These are phyloP conservation scores for Anoplophora glabripennis DNA, from an alignment of 1,140 invertebrate genomes.

Conservation along the genomic window DNA sequence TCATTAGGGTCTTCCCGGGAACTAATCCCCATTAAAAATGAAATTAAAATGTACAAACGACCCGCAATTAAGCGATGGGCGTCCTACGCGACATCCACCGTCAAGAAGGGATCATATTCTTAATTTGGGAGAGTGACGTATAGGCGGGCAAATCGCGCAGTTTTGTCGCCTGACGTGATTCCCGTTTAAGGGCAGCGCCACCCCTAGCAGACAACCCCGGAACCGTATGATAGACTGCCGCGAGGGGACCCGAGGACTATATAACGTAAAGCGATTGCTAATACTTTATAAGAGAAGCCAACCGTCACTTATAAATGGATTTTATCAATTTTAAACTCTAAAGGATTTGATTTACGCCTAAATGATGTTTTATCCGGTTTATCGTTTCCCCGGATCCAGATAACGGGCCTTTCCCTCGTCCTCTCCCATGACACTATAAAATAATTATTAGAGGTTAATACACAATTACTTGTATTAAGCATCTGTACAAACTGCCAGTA, in stretches of 20 bases:
- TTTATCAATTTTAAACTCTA: constrained; percentile 49
- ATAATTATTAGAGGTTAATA: no score
- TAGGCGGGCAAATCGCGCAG: constrained; percentile 38
- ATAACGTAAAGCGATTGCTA: constrained; percentile 47
- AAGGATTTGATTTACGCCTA: constrained; percentile 40
- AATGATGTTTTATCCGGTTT: constrained; percentile 18
- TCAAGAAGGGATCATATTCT: constrained; percentile 42
- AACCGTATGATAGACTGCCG: constrained; percentile 40
- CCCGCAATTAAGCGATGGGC: constrained; percentile 34
- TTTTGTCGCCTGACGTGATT: constrained; percentile 44
- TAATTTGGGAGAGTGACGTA: constrained; percentile 45
- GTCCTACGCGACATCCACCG: constrained; percentile 31
- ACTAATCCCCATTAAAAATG: constrained; percentile 25
- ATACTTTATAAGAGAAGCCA: constrained; percentile 49
- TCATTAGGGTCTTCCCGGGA: constrained; percentile 3
- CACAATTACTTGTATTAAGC: no score
- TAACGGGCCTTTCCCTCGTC: neutral
- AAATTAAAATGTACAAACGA: constrained; percentile 38
- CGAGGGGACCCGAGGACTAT: constrained; percentile 38
- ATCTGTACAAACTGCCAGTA: no score
- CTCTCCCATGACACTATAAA: no score
- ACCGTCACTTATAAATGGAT: constrained; percentile 50
- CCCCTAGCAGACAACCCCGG: neutral
- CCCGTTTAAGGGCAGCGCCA: constrained; percentile 15
- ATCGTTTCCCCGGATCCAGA: constrained; percentile 12